Base-by-base conservation (phyloP, 2,888 invertebrate genomes). In the Notodonta dromedarius region DNA sequence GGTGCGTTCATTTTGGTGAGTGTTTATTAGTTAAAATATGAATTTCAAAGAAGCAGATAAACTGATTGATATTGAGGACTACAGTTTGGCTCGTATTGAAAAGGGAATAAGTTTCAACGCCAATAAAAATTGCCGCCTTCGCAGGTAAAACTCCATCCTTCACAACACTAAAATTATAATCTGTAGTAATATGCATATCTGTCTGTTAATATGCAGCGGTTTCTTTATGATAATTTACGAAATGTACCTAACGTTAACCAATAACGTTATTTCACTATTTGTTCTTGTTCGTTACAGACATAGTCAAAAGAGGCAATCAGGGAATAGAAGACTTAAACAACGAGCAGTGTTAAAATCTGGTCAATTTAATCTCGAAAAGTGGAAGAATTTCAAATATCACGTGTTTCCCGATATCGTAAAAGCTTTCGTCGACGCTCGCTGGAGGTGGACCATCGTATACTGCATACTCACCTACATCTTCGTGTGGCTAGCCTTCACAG, bases 361-460 rank as follows among this genome's bases (percentile, higher is more conserved):
- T 42, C 96, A 97, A 75, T 96, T 97, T 86, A 98, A 98, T 89
- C 95, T 98, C 24, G 95, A 96, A 55, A 97, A 97, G 84, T 96
- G 96, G 62, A 95, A 96, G 9, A 95, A 96, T 65, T 91, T 94
- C 12, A 93, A 95, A 48, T 89, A 95, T 56, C 94, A 94, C 44
- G 96, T 95, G 65, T 91, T 96, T 42, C 96, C 96, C 77, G 97
- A 97, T 82, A 94, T 97, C 63, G 97, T 97, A 87, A 97, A 97
- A 7, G 96, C 95, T 0, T 90, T 98, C 67, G 96, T 98, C 35
- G 97, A 97, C 86, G 95, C 96, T 0, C 95, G 96, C 87, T 99
- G 99, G 98, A 95, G 98, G 54, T 98, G 97, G 97, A 98, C 98
- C 5, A 87, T 98, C 44, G 81, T 97, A 39, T 96, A 97, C 61